A percentile compares a stretch with the other conserved stretches of the same genome.
phyloP scores from a whole-genome alignment of 2,113 vertebrate species.

The Theristicus caerulescens region DNA sequence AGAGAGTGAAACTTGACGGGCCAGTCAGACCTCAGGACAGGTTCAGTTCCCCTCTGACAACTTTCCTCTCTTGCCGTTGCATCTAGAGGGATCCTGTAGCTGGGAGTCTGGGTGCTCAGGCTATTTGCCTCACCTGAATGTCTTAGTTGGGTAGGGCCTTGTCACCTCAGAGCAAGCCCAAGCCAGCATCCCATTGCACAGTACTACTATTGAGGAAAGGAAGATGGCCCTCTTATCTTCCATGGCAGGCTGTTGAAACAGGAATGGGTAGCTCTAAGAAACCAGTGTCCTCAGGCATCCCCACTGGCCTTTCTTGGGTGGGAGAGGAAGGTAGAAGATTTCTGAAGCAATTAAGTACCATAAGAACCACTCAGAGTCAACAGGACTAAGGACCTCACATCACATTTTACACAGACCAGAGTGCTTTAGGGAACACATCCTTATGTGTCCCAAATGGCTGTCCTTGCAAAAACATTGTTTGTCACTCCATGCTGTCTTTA shows the following conservation, averaged over 20 bases:
- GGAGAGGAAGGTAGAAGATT: not conserved
- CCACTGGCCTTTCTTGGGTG: not conserved
- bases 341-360: not conserved
- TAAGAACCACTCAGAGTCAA: not conserved
- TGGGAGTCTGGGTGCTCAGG: accelerated
- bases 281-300: not conserved
- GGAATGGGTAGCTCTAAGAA: not conserved
- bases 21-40: not conserved
- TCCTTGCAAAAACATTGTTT: not conserved
- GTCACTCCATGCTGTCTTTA: not conserved
- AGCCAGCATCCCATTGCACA: not conserved
- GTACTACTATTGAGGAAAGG: not conserved
- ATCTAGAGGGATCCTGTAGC: not conserved
- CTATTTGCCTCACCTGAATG: not conserved
- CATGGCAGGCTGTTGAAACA: not conserved
- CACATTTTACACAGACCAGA: not conserved
- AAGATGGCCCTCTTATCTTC: not conserved
- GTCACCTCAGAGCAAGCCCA: not conserved
- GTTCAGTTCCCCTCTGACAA: not conserved
- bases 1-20: not conserved
- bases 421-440: not conserved
- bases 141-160: not conserved
- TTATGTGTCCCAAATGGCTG: not conserved
- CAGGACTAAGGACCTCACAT: not conserved
- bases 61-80: not conserved